A percentile compares a stretch with the other conserved stretches of the same genome.
Evolutionary conservation across 2,797 vertebrate genomes (phyloP).

Genomic region (Betta splendens): DNA sequence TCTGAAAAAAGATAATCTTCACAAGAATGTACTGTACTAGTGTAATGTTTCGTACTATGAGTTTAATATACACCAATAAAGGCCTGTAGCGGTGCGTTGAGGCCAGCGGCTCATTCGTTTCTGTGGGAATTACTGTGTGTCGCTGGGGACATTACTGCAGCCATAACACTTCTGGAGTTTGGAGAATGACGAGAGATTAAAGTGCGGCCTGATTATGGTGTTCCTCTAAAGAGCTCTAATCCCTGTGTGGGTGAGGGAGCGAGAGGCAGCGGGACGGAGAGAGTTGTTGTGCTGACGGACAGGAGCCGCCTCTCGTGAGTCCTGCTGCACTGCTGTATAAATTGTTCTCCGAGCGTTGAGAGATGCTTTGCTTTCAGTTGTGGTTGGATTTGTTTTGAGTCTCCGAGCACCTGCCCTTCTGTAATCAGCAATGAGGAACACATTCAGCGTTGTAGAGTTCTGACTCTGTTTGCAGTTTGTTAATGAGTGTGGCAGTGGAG

Average conservation of each 20-base stretch:
- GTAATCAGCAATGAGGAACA: conserved; percentile 24
- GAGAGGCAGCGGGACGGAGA: conserved; percentile 6
- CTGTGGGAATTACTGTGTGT: conserved; percentile 9
- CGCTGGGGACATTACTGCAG: conserved; percentile 37
- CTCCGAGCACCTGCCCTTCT: conserved; percentile 59
- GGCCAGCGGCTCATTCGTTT: not conserved
- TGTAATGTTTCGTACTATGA: not conserved
- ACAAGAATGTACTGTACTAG: too few relatives aligned
- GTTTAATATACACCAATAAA: not conserved
- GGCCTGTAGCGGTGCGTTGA: not conserved
- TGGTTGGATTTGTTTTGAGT: conserved; percentile 69
- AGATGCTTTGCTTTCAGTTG: too few relatives aligned
- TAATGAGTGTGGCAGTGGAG: not conserved
- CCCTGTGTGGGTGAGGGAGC: conserved; percentile 45
- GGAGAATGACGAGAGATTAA: conserved; percentile 57
- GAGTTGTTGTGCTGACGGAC: conserved; percentile 20
- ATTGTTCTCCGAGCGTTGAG: conserved; percentile 1
- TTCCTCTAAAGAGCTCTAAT: conserved; percentile 58
- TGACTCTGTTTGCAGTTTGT: not conserved
- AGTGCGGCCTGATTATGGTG: conserved; percentile 51
- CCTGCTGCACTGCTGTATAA: conserved; percentile 14
- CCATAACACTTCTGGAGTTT: conserved; percentile 46
- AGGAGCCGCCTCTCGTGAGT: conserved; percentile 1
- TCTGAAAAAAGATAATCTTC: not conserved
- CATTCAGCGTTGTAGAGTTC: conserved; percentile 1